phyloP scores from a whole-genome alignment of 2,113 vertebrate species.

The Catharus minimus region DNA sequence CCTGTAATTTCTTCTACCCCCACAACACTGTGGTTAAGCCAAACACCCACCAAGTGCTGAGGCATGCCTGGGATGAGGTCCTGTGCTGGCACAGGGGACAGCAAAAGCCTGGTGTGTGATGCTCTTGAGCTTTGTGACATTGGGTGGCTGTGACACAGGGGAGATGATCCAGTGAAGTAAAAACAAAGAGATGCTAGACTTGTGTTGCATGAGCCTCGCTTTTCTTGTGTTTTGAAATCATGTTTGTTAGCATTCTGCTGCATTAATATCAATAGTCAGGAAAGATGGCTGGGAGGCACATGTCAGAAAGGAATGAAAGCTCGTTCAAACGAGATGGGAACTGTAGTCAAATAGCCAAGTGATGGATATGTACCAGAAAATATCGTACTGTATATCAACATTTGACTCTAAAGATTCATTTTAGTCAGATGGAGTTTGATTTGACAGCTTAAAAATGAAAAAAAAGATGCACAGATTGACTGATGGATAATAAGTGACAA shows the following conservation, averaged over 20 bases:
- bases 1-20: too few relatives aligned
- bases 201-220: neutral
- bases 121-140: neutral
- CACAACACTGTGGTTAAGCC: too few relatives aligned
- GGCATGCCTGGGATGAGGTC: too few relatives aligned
- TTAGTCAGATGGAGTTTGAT: neutral
- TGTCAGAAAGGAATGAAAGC: neutral
- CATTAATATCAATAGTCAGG: neutral
- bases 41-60: too few relatives aligned
- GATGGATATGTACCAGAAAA: neutral
- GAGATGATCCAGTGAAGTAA: neutral
- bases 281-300: neutral
- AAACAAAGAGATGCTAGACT: neutral
- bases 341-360: neutral
- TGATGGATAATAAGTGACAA: neutral
- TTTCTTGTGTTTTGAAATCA: neutral
- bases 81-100: neutral
- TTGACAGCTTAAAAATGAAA: conserved; percentile 9
- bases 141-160: neutral
- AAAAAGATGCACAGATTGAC: neutral
- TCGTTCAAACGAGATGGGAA: neutral
- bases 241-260: neutral
- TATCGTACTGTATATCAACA: neutral
- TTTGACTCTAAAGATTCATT: neutral
- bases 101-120: neutral